Evolutionary conservation across 2,797 vertebrate species (phyloP).

Genomic region (Allobates femoralis): DNA sequence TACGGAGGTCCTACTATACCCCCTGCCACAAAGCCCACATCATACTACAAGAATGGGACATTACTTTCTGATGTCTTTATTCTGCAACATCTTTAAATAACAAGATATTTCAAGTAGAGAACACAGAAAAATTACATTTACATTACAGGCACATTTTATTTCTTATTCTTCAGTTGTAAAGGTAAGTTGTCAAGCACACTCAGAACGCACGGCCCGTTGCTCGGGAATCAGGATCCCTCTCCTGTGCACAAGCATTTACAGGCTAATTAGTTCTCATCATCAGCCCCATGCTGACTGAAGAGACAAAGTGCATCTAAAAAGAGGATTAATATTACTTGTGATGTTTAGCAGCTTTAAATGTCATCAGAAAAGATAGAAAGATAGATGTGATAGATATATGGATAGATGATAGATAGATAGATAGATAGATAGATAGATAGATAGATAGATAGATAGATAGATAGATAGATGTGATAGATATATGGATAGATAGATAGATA

Average conservation of each 20-base stretch:
- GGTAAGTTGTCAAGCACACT: slow-evolving; percentile 50
- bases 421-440: slow-evolving; percentile 2
- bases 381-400: neutral
- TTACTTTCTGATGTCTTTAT: neutral
- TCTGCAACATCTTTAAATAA: neutral
- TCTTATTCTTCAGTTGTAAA: slow-evolving; percentile 14
- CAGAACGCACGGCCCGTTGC: slow-evolving; percentile 25
- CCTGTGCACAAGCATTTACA: slow-evolving; percentile 43
- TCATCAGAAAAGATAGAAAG: neutral
- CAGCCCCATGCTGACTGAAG: slow-evolving; percentile 56
- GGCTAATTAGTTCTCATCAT: slow-evolving; percentile 58
- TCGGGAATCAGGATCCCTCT: slow-evolving; percentile 54
- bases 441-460: slow-evolving; percentile 11
- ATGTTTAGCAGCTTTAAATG: neutral
- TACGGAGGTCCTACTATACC: neutral
- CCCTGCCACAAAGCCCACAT: neutral
- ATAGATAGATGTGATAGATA: neutral
- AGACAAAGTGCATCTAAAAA: slow-evolving; percentile 34
- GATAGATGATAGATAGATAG: neutral
- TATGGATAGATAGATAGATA: neutral
- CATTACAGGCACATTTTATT: neutral
- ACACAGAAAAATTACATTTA: slow-evolving; percentile 1
- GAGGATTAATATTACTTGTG: slow-evolving; percentile 13
- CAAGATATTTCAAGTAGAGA: neutral
- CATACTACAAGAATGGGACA: neutral